Evolutionary conservation across 2,113 vertebrate genomes (phyloP).

Genomic region (Parotia lawesii): DNA sequence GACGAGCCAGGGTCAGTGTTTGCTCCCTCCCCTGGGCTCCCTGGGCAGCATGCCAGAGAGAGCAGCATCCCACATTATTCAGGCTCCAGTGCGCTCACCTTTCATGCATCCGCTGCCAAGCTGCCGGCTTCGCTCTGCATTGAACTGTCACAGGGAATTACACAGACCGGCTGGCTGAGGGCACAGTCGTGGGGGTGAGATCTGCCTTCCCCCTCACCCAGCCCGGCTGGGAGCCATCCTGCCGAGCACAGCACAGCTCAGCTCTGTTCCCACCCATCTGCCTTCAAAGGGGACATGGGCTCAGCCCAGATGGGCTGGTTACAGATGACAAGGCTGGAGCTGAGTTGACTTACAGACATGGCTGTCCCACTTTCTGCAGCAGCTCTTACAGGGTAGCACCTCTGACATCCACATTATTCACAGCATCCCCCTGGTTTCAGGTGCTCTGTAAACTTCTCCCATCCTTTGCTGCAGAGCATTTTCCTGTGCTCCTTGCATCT

Average conservation of each 20-base stretch:
- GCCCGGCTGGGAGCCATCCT: not conserved
- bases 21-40: not conserved
- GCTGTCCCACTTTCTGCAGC: not conserved
- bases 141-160: conserved; percentile 67
- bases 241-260: not conserved
- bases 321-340: not conserved
- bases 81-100: conserved; percentile 53
- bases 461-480: not conserved
- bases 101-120: not conserved
- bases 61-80: conserved; percentile 31
- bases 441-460: not conserved
- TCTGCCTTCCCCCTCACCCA: not conserved
- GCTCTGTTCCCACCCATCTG: not conserved
- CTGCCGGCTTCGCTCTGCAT: conserved; percentile 34
- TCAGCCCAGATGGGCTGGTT: not conserved
- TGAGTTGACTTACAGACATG: not conserved
- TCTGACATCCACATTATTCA: not conserved
- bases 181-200: not conserved
- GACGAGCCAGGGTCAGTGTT: not conserved
- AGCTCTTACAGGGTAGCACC: not conserved
- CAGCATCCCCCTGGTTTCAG: not conserved
- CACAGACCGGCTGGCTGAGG: conserved; percentile 14
- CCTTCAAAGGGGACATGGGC: not conserved
- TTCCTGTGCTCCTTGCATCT: not conserved
- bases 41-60: not conserved